These are phyloP conservation scores for Acanthurus lineatus DNA, from an alignment of 2,797 vertebrate genomes.

Conservation along the genomic window DNA sequence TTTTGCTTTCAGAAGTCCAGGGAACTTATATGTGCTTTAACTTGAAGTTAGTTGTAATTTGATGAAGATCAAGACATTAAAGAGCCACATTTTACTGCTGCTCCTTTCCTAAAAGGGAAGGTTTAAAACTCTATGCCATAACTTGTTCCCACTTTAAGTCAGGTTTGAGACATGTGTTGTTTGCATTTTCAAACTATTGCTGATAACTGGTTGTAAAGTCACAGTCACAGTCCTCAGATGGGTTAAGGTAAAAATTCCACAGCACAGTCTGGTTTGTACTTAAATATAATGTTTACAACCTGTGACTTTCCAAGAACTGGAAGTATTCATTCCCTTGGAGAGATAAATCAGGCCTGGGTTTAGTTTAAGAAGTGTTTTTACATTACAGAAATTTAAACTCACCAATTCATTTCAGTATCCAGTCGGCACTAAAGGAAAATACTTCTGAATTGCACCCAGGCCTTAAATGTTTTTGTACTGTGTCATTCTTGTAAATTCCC, in stretches of 20 bases:
- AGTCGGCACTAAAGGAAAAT: constrained; percentile 5
- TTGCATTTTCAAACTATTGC: constrained; percentile 33
- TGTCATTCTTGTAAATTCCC: constrained; percentile 41
- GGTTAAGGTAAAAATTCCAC: constrained; percentile 21
- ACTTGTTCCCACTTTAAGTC: constrained; percentile 5
- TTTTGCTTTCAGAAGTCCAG: constrained; percentile 46
- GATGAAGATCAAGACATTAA: constrained; percentile 13
- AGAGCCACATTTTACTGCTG: constrained; percentile 49
- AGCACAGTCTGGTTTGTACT: constrained; percentile 67
- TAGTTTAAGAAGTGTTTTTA: constrained; percentile 22
- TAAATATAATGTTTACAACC: constrained; percentile 65
- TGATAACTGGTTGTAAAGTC: constrained; percentile 15
- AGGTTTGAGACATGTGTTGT: neutral
- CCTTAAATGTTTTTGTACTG: constrained; percentile 33
- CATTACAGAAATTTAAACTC: constrained; percentile 39
- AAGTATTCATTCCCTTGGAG: constrained; percentile 57
- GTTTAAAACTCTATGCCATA: constrained; percentile 25
- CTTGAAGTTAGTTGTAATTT: constrained; percentile 40
- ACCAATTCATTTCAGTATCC: constrained; percentile 14
- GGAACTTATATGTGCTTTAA: constrained; percentile 35
- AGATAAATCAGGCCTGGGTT: constrained; percentile 33
- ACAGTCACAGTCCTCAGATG: neutral
- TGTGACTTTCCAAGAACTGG: constrained; percentile 50
- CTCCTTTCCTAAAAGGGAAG: constrained; percentile 25
- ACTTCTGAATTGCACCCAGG: constrained; percentile 39